phyloP scores from a whole-genome alignment of 2,888 invertebrate genomes.

The Heliconius cydno region DNA sequence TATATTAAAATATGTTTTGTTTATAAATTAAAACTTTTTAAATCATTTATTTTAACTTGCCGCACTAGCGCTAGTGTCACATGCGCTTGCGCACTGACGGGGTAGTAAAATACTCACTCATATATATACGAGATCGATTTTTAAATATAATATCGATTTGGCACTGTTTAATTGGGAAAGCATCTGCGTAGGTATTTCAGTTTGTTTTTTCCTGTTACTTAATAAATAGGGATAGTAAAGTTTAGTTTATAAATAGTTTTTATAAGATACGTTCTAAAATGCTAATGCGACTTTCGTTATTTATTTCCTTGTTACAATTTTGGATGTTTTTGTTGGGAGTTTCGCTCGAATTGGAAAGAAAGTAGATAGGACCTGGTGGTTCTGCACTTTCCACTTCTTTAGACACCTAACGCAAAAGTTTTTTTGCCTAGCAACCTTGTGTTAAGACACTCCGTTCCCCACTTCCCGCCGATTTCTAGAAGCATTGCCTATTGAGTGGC shows the following conservation, averaged over 20 bases:
- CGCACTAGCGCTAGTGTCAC: constrained; percentile 5
- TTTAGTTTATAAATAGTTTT: constrained; percentile 3
- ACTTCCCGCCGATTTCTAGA: too few relatives aligned
- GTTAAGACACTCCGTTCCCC: too few relatives aligned
- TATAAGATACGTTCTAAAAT: background rate
- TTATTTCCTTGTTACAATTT: background rate
- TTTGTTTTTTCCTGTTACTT: constrained; percentile 22
- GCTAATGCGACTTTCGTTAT: background rate
- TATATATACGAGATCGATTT: constrained; percentile 32
- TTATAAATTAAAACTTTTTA: background rate
- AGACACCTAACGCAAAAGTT: too few relatives aligned
- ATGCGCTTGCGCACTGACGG: constrained; percentile 35
- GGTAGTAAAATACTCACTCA: constrained; percentile 22
- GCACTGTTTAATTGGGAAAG: constrained; percentile 11
- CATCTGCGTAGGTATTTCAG: constrained; percentile 5
- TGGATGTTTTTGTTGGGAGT: background rate
- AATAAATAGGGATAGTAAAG: background rate
- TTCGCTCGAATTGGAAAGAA: too few relatives aligned
- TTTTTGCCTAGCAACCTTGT: too few relatives aligned
- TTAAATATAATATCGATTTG: constrained; percentile 14
- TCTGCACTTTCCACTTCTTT: too few relatives aligned
- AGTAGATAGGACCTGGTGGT: too few relatives aligned
- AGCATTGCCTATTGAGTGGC: too few relatives aligned
- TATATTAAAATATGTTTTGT: constrained; percentile 1
- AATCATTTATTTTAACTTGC: background rate